A percentile compares a stretch with the other conserved stretches of the same genome.
Conservation (phyloP, 2,113 vertebrate genomes). For the Hippocampus comes region DNA sequence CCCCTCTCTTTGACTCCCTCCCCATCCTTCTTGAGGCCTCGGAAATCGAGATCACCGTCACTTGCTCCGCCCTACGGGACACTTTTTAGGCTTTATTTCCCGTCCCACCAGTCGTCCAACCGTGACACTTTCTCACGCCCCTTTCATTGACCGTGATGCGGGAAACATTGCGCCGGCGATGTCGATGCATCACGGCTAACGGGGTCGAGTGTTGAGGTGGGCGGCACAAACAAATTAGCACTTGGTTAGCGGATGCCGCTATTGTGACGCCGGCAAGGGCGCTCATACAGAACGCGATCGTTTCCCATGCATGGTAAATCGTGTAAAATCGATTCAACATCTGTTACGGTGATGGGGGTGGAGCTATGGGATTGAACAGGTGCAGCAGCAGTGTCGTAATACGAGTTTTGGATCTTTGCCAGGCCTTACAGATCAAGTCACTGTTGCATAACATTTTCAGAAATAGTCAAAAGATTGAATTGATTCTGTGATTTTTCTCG, state of each 20-base stretch:
- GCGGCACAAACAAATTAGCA: neutral
- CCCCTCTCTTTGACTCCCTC: neutral
- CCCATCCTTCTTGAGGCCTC: neutral
- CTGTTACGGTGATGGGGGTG: too few species aligned
- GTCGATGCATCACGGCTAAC: neutral
- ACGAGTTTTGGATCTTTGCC: too few species aligned
- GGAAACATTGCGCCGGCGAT: neutral
- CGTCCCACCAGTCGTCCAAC: neutral
- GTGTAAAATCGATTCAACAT: neutral
- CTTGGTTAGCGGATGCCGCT: neutral
- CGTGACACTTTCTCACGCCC: slow-evolving; percentile 1
- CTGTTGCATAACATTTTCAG: too few species aligned
- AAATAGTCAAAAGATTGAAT: too few species aligned
- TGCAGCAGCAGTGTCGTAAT: too few species aligned
- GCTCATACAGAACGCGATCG: neutral
- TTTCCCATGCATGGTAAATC: neutral
- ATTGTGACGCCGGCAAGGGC: neutral
- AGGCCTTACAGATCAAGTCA: too few species aligned
- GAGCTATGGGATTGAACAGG: too few species aligned
- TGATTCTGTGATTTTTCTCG: too few species aligned
- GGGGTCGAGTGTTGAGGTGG: neutral
- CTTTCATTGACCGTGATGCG: neutral
- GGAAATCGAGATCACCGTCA: neutral
- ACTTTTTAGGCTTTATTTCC: neutral
- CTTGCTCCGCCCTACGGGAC: neutral